phyloP scores from a whole-genome alignment of 2,113 vertebrate species.

The Ramphastos sulfuratus region DNA sequence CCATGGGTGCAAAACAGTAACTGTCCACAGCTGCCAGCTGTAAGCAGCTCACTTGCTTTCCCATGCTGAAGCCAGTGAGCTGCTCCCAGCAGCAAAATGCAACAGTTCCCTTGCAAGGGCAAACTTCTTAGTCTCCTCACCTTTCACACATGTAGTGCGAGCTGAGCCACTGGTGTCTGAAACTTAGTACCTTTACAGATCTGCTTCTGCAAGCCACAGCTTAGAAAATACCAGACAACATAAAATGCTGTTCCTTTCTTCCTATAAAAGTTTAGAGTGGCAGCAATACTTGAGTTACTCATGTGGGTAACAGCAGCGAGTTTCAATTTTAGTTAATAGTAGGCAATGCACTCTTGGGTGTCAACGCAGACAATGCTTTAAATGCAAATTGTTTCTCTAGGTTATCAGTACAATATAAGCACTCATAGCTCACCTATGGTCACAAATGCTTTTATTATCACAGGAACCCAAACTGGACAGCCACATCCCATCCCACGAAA shows the following conservation, averaged over 20 bases:
- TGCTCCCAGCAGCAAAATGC: neutral
- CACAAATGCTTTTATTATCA: neutral
- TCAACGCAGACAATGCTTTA: neutral
- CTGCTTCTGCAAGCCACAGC: neutral
- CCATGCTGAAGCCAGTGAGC: fast-evolving
- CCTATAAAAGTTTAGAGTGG: neutral
- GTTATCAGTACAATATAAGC: fast-evolving
- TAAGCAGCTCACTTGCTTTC: neutral
- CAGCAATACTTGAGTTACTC: fast-evolving
- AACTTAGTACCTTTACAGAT: fast-evolving
- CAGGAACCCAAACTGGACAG: neutral
- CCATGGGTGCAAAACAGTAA: fast-evolving
- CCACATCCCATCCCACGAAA: fast-evolving
- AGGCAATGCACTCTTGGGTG: fast-evolving
- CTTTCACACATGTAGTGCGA: fast-evolving
- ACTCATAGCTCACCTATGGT: fast-evolving
- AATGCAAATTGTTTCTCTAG: fast-evolving
- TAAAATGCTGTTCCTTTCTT: neutral
- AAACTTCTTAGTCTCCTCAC: fast-evolving
- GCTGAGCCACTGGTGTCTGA: neutral
- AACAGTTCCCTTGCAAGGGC: neutral
- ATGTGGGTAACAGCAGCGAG: fast-evolving
- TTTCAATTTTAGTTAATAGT: neutral
- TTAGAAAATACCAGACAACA: neutral
- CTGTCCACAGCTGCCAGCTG: neutral